These are phyloP conservation scores for Drosophila falleni DNA, from an alignment of 2,888 invertebrate genomes.

Conservation along the genomic window DNA sequence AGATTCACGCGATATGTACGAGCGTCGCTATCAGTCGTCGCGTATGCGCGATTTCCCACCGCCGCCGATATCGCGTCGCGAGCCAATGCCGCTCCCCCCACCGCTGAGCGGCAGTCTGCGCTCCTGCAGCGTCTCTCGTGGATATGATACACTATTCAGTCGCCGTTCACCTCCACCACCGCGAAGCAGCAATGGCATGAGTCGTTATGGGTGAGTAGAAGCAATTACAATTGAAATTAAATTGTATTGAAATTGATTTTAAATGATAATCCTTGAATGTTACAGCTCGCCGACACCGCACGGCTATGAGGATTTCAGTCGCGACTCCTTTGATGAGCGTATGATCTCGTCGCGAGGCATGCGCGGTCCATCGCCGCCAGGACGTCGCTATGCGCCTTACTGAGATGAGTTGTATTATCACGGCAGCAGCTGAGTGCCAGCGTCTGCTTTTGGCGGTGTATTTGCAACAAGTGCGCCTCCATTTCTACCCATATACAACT, in stretches of 20 bases:
- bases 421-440: constrained; percentile 73
- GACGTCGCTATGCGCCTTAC: constrained; percentile 95
- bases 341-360: constrained; percentile 87
- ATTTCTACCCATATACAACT: constrained; percentile 38
- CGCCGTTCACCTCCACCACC: constrained; percentile 90
- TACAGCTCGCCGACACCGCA: constrained; percentile 82
- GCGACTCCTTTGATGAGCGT: constrained; percentile 95
- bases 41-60: constrained; percentile 88
- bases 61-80: constrained; percentile 90
- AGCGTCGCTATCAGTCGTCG: constrained; percentile 90
- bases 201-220: constrained; percentile 84
- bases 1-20: constrained; percentile 92
- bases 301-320: constrained; percentile 95
- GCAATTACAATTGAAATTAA: neutral
- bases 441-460: constrained; percentile 36
- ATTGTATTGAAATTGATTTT: too few relatives aligned
- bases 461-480: constrained; percentile 46
- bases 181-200: constrained; percentile 84
- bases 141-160: constrained; percentile 93
- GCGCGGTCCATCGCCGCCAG: constrained; percentile 93
- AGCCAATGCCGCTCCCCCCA: constrained; percentile 92
- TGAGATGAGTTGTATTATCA: constrained; percentile 86
- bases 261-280: neutral
- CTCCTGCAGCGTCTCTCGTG: constrained; percentile 87
- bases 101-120: constrained; percentile 87